A percentile compares a stretch with the other conserved stretches of the same genome.
phyloP scores from a whole-genome alignment of 1,140 invertebrate genomes.

The Atopsyche davidsoni region DNA sequence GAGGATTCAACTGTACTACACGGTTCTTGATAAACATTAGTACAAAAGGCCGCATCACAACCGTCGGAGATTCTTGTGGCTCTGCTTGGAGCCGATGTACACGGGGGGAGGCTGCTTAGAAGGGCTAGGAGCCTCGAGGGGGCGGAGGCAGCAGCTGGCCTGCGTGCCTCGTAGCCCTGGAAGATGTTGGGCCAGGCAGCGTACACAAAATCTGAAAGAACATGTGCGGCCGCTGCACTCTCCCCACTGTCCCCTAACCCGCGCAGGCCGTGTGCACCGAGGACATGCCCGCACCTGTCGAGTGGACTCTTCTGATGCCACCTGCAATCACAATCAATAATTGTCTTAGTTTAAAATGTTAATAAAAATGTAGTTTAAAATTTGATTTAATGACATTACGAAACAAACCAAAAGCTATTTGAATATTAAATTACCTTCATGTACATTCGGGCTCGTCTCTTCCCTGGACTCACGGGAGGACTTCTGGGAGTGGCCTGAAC shows the following conservation, averaged over 20 bases:
- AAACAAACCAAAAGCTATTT: background rate
- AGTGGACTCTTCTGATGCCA: slow-evolving; percentile 35
- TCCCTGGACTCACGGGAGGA: slow-evolving; percentile 45
- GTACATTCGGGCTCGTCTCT: slow-evolving; percentile 43
- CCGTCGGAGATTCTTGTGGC: slow-evolving; percentile 37
- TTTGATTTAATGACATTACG: background rate
- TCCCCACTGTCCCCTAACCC: slow-evolving; percentile 41
- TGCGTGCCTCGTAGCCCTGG: slow-evolving; percentile 33
- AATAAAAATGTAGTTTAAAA: too few relatives aligned
- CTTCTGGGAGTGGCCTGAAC: slow-evolving; percentile 31
- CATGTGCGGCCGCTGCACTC: slow-evolving; percentile 38
- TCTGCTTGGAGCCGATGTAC: slow-evolving; percentile 40
- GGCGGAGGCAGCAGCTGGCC: slow-evolving; percentile 34
- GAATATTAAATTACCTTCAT: slow-evolving; percentile 36
- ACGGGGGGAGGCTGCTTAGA: slow-evolving; percentile 42
- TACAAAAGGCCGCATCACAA: too few relatives aligned
- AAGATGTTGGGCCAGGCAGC: slow-evolving; percentile 38
- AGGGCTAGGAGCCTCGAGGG: slow-evolving; percentile 43
- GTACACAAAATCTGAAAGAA: slow-evolving; percentile 39
- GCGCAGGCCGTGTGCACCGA: slow-evolving; percentile 39
- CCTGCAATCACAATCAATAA: slow-evolving; percentile 33
- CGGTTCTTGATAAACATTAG: too few relatives aligned
- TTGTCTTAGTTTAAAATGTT: background rate
- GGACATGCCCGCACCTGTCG: slow-evolving; percentile 38
- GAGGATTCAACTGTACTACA: too few relatives aligned